Percentiles rank a stretch among this genome's conserved stretches.
phyloP scores from a whole-genome alignment of 1,140 invertebrate species.

The Panulirus ornatus region DNA sequence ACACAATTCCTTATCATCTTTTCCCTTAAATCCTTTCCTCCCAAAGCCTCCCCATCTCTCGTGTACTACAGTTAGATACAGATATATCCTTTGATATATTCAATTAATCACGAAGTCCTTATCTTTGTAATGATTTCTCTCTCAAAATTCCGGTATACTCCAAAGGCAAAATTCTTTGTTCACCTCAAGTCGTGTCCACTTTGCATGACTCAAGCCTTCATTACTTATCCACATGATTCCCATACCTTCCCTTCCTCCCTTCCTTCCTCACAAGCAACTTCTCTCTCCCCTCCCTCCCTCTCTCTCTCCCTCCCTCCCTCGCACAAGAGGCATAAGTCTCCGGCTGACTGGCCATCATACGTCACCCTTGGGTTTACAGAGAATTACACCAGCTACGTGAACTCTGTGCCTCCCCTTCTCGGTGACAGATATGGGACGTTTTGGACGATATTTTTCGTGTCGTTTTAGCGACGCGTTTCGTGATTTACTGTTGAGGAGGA shows the following conservation, averaged over 20 bases:
- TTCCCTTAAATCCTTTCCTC: background rate
- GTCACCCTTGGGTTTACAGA: background rate
- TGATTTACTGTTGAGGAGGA: no score
- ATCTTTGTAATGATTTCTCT: no score
- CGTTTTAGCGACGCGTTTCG: no score
- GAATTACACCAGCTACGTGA: background rate
- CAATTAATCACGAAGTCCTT: no score
- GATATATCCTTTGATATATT: no score
- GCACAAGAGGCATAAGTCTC: background rate
- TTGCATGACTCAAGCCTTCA: no score
- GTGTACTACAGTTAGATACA: no score
- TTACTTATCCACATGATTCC: background rate
- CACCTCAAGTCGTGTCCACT: no score
- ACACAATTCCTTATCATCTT: background rate
- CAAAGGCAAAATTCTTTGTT: no score
- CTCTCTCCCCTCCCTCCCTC: background rate
- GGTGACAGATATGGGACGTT: no score
- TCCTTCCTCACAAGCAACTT: background rate
- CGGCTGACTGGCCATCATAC: background rate
- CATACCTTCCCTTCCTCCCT: background rate
- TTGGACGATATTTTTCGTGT: no score
- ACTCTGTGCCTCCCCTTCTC: background rate
- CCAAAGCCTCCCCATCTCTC: background rate
- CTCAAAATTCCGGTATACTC: no score
- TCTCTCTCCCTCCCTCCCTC: background rate